Percentiles rank a stretch among this genome's conserved stretches.
Evolutionary conservation across 2,888 invertebrate species (phyloP).

Genomic region (Scrobipalpa costella): DNA sequence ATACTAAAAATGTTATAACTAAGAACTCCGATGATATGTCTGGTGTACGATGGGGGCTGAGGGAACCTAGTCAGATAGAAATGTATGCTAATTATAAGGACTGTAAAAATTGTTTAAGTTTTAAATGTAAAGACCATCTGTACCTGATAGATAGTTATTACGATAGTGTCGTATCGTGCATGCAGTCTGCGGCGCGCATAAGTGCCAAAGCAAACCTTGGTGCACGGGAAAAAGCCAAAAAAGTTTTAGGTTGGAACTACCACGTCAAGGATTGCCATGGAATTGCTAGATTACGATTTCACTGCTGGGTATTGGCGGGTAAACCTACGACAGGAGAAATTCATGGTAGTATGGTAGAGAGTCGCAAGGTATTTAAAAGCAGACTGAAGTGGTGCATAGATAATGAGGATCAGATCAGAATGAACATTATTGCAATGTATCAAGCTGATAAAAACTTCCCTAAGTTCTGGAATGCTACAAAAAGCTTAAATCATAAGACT

Average conservation of each 20-base stretch:
- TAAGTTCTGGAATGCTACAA: conserved; percentile 9
- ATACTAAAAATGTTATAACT: too few relatives aligned
- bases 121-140: conserved; percentile 6
- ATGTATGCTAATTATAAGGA: too few relatives aligned
- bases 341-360: neutral
- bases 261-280: conserved; percentile 2
- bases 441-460: neutral
- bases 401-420: neutral
- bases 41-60: too few relatives aligned
- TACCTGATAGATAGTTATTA: conserved; percentile 1
- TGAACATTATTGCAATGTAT: too few relatives aligned
- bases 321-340: neutral
- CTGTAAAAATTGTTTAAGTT: too few relatives aligned
- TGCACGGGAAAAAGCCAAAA: neutral
- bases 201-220: neutral
- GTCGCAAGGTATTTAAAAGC: conserved; percentile 2
- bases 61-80: too few relatives aligned
- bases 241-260: conserved; percentile 1
- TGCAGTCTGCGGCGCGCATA: neutral
- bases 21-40: too few relatives aligned
- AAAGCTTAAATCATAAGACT: conserved; percentile 7
- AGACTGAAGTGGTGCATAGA: neutral
- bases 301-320: neutral
- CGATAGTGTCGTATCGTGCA: too few relatives aligned
- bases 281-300: too few relatives aligned